Evolutionary conservation across 2,113 vertebrate genomes (phyloP).

Genomic region (Cebus imitator): DNA sequence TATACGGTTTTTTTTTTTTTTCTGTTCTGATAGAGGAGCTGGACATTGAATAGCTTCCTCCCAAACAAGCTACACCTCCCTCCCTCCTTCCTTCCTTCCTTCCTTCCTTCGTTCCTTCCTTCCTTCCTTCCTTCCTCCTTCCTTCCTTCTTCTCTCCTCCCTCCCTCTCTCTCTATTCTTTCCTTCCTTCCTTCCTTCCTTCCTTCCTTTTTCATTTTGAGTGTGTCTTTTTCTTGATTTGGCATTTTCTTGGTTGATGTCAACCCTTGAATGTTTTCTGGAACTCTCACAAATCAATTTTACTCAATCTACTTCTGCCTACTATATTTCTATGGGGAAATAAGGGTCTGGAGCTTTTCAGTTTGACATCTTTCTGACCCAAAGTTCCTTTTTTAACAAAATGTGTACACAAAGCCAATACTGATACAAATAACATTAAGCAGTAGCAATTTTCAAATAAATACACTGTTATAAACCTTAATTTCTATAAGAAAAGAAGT

Average conservation of each 20-base stretch:
- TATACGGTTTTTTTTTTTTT: no score
- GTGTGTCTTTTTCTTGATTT: neutral
- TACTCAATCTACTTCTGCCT: neutral
- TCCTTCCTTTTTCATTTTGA: neutral
- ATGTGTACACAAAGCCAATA: neutral
- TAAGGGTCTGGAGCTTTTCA: neutral
- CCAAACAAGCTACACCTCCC: neutral
- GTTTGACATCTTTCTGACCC: neutral
- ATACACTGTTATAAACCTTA: no score
- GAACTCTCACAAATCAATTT: neutral
- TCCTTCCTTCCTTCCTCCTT: fast-evolving
- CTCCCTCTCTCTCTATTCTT: no score
- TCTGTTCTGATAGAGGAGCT: neutral
- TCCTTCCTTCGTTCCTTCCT: fast-evolving
- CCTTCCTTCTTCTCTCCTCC: no score
- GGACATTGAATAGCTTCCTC: neutral
- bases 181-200: no score
- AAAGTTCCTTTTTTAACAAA: neutral
- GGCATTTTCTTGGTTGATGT: neutral
- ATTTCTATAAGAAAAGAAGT: no score
- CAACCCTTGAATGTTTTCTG: neutral
- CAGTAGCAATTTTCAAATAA: neutral
- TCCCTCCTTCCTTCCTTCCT: no score
- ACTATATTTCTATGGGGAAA: neutral
- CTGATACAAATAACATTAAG: neutral